Conservation (phyloP, 1,140 invertebrate genomes). For the Lordiphosa collinella region DNA sequence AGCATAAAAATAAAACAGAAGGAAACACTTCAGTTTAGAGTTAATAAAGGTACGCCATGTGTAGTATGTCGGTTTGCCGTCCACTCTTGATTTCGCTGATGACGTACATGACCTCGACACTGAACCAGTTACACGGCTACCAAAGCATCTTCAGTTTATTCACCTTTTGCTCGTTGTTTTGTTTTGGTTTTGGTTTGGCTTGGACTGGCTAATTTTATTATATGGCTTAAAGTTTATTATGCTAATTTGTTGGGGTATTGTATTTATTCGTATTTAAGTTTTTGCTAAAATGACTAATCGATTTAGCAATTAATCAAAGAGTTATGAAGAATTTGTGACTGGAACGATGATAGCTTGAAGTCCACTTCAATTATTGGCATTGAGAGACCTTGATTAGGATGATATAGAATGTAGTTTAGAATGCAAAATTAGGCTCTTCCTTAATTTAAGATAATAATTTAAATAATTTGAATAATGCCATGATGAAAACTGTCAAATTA, state of each 20-base stretch:
- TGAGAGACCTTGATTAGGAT: background rate
- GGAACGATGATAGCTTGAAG: background rate
- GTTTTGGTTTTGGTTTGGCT: constrained; percentile 33
- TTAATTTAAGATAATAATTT: too few species aligned
- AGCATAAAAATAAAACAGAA: constrained; percentile 5
- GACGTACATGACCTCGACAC: constrained; percentile 48
- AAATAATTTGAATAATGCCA: too few species aligned
- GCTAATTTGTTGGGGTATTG: constrained; percentile 25
- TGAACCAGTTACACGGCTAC: constrained; percentile 59
- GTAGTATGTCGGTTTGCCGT: too few species aligned
- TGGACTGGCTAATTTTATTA: constrained; percentile 34
- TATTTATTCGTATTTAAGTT: background rate
- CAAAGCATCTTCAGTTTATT: constrained; percentile 50
- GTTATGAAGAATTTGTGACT: constrained; percentile 17
- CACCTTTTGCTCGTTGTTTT: constrained; percentile 57
- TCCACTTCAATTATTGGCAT: constrained; percentile 4
- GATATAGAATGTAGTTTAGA: too few species aligned
- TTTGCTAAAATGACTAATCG: constrained; percentile 34
- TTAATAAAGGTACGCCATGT: constrained; percentile 7
- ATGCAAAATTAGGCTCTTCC: too few species aligned
- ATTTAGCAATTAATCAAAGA: constrained; percentile 11
- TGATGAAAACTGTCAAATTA: too few species aligned
- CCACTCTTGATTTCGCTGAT: constrained; percentile 53
- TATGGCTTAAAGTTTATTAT: constrained; percentile 43
- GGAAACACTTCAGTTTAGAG: constrained; percentile 14